Base-by-base conservation (phyloP, 1,140 invertebrate genomes). In the Anoplophora glabripennis region DNA sequence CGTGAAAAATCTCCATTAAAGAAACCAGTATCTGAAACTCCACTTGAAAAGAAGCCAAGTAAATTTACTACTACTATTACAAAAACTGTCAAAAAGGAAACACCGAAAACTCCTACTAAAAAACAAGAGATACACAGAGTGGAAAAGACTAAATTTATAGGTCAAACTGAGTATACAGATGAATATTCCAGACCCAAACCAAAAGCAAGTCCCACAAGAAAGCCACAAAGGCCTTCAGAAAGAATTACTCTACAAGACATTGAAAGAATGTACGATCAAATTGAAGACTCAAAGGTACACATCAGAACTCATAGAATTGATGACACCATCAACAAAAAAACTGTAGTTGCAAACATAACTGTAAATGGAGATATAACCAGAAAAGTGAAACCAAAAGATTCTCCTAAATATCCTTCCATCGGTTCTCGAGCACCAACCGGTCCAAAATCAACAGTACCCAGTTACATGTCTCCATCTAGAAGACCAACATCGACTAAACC, bases 251-350 rank as follows among this genome's bases (percentile, higher is more conserved):
- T 67, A 49, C 47, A 57, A 41, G 59, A 67, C 37, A 52, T 69
- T 11, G 67, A 65, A 14, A 57, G 49, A 9, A 44, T 57, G 11
- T 42, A 63, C 33, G 49, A 60, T 35, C 18, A 37, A 10, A 62
- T 55, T 45, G 61, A 68, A 44, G 58, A 67, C 38, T 65, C 60
- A n/a, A 40, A 45, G 9, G 18, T 65, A 46, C 65, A 63, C 37
- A 46, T 69, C 5, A 62, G 65, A 57, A 64, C 67, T 8, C 58
- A 67, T 40, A 55, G 65, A 41, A 58, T 69, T 28, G 67, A 67
- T 42, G 65, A 69, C n/a, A 66, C 53, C 8, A 58, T 70, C 12
- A 63, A 53, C 5, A 70, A 66, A 37, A 66, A 64, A 40, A 66
- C 66, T 53, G 44, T 64, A 17, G 37, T 36, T 34, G 51, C 21